These are phyloP conservation scores for Gallinago media DNA, from an alignment of 2,113 vertebrate genomes.

Conservation along the genomic window DNA sequence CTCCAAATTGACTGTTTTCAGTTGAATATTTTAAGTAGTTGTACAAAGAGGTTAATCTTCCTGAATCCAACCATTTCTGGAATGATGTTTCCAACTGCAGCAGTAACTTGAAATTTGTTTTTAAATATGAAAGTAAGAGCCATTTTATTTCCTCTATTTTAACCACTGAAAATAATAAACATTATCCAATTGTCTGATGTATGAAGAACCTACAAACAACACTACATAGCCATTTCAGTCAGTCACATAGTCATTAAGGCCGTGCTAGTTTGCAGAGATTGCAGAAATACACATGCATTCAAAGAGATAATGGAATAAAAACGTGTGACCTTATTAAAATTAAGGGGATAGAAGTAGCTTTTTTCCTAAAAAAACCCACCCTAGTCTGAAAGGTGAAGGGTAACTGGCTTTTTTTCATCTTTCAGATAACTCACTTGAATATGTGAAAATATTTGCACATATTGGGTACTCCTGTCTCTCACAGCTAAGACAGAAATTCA, in stretches of 20 bases:
- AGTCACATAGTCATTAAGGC: not conserved
- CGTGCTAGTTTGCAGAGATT: not conserved
- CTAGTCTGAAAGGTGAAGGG: not conserved
- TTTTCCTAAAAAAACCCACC: not conserved
- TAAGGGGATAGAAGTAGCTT: not conserved
- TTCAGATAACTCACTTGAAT: not conserved
- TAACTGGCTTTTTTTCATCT: not conserved
- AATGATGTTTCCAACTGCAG: not conserved
- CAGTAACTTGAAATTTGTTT: not conserved
- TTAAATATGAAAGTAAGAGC: not conserved
- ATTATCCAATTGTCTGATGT: not conserved
- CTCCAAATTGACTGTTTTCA: not conserved
- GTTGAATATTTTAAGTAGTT: not conserved
- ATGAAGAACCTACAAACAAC: not conserved
- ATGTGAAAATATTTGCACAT: not conserved
- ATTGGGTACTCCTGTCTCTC: not conserved
- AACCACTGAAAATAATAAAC: not conserved
- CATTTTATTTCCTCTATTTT: not conserved
- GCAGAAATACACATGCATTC: not conserved
- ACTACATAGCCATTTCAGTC: not conserved
- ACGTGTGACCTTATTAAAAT: not conserved
- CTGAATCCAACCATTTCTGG: not conserved
- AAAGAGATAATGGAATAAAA: not conserved
- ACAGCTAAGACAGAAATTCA: not conserved
- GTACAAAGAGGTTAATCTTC: not conserved